A percentile compares a stretch with the other conserved stretches of the same genome.
Evolutionary conservation across 2,113 vertebrate genomes (phyloP).

Genomic region (Ariopsis seemanni): DNA sequence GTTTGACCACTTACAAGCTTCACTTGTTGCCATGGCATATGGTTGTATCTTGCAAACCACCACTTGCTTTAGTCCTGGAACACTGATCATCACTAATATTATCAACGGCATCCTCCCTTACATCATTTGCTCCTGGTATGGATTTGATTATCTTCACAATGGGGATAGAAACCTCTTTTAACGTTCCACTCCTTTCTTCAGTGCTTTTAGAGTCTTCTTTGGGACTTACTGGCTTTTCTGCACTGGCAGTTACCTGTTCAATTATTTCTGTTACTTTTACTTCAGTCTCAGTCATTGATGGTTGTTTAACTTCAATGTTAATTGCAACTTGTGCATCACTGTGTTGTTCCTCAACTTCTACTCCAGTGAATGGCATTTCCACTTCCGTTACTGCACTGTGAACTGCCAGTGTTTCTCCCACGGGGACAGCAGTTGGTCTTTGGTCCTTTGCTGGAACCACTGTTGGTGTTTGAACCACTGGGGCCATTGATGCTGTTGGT

Average conservation of each 20-base stretch:
- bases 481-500: neutral
- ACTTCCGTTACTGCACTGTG: neutral
- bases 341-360: neutral
- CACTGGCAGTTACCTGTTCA: neutral
- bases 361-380: neutral
- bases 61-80: constrained; percentile 15
- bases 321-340: neutral
- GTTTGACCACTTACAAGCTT: constrained; percentile 15
- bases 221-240: neutral
- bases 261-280: constrained; percentile 9
- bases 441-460: neutral
- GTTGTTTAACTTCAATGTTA: constrained; percentile 20
- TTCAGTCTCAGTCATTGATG: constrained; percentile 12
- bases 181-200: neutral
- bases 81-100: constrained; percentile 35
- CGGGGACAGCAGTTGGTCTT: neutral
- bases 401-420: neutral
- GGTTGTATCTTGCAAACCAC: neutral
- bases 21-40: neutral
- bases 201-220: neutral
- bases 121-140: constrained; percentile 49
- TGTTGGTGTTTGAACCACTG: neutral
- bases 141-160: neutral
- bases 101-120: constrained; percentile 71
- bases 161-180: constrained; percentile 1